Base-by-base conservation (phyloP, 2,113 vertebrate genomes). In the Siniperca chuatsi region DNA sequence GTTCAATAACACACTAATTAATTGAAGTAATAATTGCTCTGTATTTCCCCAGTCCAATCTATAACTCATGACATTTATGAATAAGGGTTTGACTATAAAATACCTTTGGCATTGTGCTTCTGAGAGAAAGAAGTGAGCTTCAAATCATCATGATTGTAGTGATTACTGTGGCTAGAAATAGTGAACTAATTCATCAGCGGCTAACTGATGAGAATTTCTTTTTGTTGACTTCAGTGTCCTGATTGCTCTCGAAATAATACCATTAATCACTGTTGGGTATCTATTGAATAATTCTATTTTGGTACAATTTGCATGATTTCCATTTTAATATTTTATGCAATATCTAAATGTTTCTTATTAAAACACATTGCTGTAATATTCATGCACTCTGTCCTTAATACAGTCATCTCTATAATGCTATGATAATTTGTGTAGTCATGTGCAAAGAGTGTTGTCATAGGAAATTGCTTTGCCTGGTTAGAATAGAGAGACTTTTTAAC, bases 371-470 rank as follows among this genome's bases (percentile, higher is more conserved):
- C 25, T 57, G 33, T 83, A 71, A 83, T 70, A 82, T 82, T 77
- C 33, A 79, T 74, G 60, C 65, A 64, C 57, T 57, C 55, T 79
- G 73, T 16, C 64, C 46, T 74, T 46, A 54, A 74, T 81, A 74
- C 35, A 68, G 33, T 54, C 75, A 69, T 70, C 69, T 70, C 62
- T 37, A 12, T 68, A 68, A 83, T 52, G 21, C 52, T 81, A 82
- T 85, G 79, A 76, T 92, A 82, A 90, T 82, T 50, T 72, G 86
- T 64, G 78, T 69, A 46, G 76, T 84, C 83, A 35, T 89, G 78
- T 88, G 85, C 67, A 79, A 42, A 2, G 75, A 80, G 54, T 84
- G 80, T 89, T 87, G 84, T 85, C 79, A 74, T 42, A 71, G 67
- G 64, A 87, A 79, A 86, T 82, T 75, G 50, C 52, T 80, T 75